Evolutionary conservation across 2,888 invertebrate species (phyloP).

Genomic region (Caenorhabditis macrosperma): DNA sequence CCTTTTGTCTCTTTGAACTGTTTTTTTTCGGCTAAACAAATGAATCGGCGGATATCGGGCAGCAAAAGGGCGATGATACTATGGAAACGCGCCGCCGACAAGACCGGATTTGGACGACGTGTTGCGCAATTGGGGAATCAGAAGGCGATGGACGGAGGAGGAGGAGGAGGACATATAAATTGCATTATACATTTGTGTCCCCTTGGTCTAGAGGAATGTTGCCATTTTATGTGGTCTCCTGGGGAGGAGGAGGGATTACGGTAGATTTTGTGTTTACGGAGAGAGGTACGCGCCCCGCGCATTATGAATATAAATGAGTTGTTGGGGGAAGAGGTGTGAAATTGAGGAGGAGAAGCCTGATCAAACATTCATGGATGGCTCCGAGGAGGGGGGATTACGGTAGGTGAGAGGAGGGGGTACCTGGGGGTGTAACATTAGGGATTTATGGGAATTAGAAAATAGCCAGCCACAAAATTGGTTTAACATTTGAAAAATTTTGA

Average conservation of each 20-base stretch:
- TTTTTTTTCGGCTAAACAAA: conserved; percentile 20
- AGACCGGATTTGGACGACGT: conserved; percentile 49
- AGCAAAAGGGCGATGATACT: too few species aligned
- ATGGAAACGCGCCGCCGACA: not conserved
- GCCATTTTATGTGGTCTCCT: conserved; percentile 46
- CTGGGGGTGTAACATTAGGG: conserved; percentile 31
- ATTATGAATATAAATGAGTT: not conserved
- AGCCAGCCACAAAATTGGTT: too few species aligned
- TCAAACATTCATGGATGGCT: conserved; percentile 7
- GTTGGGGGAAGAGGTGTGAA: not conserved
- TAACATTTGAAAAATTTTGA: not conserved
- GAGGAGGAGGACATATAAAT: conserved; percentile 34
- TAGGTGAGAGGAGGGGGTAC: conserved; percentile 2
- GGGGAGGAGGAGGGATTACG: conserved; percentile 8
- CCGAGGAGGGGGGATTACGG: conserved; percentile 15
- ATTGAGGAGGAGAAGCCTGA: not conserved
- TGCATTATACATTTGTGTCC: conserved; percentile 41
- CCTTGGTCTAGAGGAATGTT: conserved; percentile 29
- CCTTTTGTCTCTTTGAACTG: conserved; percentile 38
- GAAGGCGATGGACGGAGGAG: conserved; percentile 8
- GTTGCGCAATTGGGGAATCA: conserved; percentile 53
- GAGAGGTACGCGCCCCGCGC: not conserved
- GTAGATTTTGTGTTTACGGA: conserved; percentile 4
- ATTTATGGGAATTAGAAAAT: too few species aligned
- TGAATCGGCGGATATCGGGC: conserved; percentile 36